Percentiles rank a stretch among this genome's conserved stretches.
Conservation (phyloP, 2,113 vertebrate genomes). For the Emydocephalus ijimae region DNA sequence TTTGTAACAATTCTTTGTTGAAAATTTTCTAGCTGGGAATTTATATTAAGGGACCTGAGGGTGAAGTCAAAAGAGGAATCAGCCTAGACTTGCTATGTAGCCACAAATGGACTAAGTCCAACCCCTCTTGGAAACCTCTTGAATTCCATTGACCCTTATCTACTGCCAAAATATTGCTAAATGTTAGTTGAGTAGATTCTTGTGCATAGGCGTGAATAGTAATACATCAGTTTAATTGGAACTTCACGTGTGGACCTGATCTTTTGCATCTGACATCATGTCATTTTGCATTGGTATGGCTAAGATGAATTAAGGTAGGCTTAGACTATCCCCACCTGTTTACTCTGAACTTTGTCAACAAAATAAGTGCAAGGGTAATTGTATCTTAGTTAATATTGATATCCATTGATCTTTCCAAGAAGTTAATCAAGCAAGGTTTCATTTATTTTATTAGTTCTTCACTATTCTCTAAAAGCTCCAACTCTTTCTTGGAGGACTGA, state of each 20-base stretch:
- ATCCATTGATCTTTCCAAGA: not conserved
- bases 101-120: not conserved
- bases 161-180: not conserved
- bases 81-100: not conserved
- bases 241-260: not conserved
- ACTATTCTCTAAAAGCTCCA: not conserved
- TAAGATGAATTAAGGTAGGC: not conserved
- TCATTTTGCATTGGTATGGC: not conserved
- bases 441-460: not conserved
- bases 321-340: not conserved
- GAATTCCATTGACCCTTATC: not conserved
- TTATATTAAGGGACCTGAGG: not conserved
- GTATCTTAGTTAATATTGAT: not conserved
- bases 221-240: not conserved
- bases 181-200: not conserved
- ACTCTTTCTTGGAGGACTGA: not conserved
- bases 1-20: no score
- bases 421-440: not conserved
- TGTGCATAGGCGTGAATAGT: not conserved
- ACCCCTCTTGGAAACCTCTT: not conserved
- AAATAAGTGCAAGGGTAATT: not conserved
- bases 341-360: not conserved
- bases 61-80: not conserved
- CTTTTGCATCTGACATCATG: not conserved
- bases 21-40: no score